phyloP scores from a whole-genome alignment of 2,797 vertebrate genomes.

The Thunnus albacares region DNA sequence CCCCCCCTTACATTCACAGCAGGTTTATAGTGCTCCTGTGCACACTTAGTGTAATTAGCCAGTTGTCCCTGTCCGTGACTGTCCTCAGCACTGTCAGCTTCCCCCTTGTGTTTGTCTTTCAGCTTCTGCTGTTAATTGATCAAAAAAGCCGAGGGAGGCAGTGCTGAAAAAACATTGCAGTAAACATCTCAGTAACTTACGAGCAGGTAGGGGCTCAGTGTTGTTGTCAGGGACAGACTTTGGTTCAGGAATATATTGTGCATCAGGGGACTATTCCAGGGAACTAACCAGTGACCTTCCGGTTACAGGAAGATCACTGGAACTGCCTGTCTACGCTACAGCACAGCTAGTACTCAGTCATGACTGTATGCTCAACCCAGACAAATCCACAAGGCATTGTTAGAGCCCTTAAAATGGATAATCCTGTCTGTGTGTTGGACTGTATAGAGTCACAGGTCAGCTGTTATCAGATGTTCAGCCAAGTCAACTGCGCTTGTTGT shows the following conservation, averaged over 20 bases:
- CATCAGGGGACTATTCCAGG: too few species aligned
- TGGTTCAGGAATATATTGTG: background rate
- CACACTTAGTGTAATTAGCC: slow-evolving; percentile 38
- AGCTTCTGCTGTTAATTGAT: background rate
- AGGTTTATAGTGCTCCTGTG: background rate
- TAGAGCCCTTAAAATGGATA: slow-evolving; percentile 25
- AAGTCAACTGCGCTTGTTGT: slow-evolving; percentile 18
- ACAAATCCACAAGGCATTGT: slow-evolving; percentile 31
- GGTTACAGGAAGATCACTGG: background rate
- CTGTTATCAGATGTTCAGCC: slow-evolving; percentile 47
- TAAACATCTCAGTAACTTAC: background rate
- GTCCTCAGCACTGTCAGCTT: slow-evolving; percentile 11
- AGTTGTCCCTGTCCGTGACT: slow-evolving; percentile 11
- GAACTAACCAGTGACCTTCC: slow-evolving; percentile 10
- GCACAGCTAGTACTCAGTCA: background rate
- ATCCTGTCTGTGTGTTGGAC: slow-evolving; percentile 41
- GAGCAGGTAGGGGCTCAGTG: background rate
- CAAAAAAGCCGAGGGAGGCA: background rate
- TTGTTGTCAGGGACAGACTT: background rate
- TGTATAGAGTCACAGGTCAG: slow-evolving; percentile 38
- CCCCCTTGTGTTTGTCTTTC: background rate
- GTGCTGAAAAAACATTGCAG: background rate
- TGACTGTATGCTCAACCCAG: background rate
- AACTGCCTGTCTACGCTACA: background rate
- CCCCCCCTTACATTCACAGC: background rate